A percentile compares a stretch with the other conserved stretches of the same genome.
Evolutionary conservation across 2,113 vertebrate species (phyloP).

Genomic region (Nycticryphes semicollaris): DNA sequence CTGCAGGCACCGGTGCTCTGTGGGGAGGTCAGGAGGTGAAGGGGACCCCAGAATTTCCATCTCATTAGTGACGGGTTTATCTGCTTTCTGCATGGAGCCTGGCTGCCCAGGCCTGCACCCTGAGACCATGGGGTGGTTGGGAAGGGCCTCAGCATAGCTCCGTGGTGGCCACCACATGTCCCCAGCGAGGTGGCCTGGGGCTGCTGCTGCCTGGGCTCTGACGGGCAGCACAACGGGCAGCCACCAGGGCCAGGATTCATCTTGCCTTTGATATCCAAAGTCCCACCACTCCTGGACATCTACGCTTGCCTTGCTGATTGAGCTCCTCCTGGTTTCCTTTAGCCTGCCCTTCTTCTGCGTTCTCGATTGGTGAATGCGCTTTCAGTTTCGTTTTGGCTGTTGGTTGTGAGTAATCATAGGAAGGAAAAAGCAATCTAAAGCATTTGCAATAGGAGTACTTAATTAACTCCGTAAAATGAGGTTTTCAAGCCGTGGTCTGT

Average conservation of each 20-base stretch:
- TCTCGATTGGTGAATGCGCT: neutral
- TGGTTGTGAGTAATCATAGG: neutral
- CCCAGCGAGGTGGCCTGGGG: neutral
- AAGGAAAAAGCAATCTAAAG: neutral
- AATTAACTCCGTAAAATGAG: neutral
- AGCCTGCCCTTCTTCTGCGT: neutral
- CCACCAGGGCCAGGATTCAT: neutral
- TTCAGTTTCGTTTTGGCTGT: constrained; percentile 44
- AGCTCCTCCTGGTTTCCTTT: neutral
- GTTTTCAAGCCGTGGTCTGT: neutral
- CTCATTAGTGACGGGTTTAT: neutral
- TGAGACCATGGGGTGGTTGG: neutral
- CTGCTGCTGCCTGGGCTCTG: neutral
- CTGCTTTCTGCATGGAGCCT: neutral
- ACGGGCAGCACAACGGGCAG: fast-evolving
- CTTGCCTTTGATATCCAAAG: neutral
- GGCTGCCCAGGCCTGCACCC: neutral
- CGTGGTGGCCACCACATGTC: neutral
- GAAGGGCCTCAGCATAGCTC: neutral
- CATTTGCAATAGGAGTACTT: neutral
- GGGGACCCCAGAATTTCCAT: neutral
- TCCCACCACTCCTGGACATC: neutral
- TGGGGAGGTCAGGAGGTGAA: neutral
- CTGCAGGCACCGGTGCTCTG: neutral
- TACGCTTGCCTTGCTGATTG: neutral